phyloP scores from a whole-genome alignment of 2,888 invertebrate species.

The Danaus chrysippus region DNA sequence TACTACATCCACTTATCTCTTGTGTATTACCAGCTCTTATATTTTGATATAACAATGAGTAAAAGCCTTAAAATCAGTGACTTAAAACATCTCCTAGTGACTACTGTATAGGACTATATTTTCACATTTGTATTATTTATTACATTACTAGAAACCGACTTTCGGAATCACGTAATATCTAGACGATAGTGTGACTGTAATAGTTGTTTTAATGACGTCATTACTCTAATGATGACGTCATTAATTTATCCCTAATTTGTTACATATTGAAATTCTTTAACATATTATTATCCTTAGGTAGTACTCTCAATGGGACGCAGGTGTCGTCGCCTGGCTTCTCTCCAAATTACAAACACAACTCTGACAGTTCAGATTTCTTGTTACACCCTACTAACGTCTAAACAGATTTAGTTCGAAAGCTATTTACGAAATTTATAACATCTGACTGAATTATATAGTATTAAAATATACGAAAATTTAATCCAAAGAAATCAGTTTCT shows the following conservation, averaged over 20 bases:
- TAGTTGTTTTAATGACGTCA: too few relatives aligned
- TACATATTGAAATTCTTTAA: slow-evolving; percentile 8
- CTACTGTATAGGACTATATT: too few relatives aligned
- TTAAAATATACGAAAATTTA: neutral
- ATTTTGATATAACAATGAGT: slow-evolving; percentile 4
- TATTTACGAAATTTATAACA: slow-evolving; percentile 9
- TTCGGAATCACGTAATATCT: too few relatives aligned
- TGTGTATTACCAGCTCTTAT: slow-evolving; percentile 14
- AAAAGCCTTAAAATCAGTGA: too few relatives aligned
- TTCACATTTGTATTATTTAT: too few relatives aligned
- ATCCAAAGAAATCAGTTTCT: neutral
- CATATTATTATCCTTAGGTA: slow-evolving; percentile 15
- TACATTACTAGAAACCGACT: too few relatives aligned
- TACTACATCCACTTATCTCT: slow-evolving; percentile 13
- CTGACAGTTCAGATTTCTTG: slow-evolving; percentile 25
- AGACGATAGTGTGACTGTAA: too few relatives aligned
- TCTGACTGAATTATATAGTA: neutral
- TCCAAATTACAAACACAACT: slow-evolving; percentile 34
- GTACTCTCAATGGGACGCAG: slow-evolving; percentile 24
- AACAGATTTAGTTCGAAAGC: slow-evolving; percentile 12
- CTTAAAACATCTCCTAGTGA: too few relatives aligned
- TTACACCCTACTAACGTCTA: slow-evolving; percentile 19
- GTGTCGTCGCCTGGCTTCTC: slow-evolving; percentile 30
- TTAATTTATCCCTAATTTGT: neutral
- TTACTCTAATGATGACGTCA: too few relatives aligned